Evolutionary conservation across 2,888 invertebrate genomes (phyloP).

Genomic region (Lithophane leautieri): DNA sequence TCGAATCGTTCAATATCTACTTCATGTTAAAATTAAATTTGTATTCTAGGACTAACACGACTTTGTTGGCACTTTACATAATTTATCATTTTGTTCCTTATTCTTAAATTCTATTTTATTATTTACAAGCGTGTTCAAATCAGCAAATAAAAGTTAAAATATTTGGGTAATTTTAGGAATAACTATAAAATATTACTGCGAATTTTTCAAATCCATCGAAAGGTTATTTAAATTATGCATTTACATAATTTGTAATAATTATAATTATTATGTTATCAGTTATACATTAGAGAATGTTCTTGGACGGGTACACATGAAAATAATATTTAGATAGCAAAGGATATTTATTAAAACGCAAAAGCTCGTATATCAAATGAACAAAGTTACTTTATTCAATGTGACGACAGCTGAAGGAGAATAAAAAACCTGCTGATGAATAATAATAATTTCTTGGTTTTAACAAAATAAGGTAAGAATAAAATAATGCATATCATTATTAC

Average conservation of each 20-base stretch:
- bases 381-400: background rate
- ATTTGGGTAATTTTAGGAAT: constrained; percentile 18
- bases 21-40: constrained; percentile 30
- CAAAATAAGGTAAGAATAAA: background rate
- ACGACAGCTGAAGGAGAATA: background rate
- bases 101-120: constrained; percentile 54
- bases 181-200: constrained; percentile 14
- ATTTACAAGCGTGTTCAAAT: constrained; percentile 59
- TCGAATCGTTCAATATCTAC: constrained; percentile 21
- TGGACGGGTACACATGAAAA: constrained; percentile 63
- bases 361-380: constrained; percentile 6
- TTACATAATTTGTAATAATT: constrained; percentile 21
- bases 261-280: constrained; percentile 22
- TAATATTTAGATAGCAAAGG: constrained; percentile 22
- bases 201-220: constrained; percentile 36
- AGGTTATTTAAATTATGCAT: constrained; percentile 27
- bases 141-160: constrained; percentile 34
- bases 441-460: background rate
- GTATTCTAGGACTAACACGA: constrained; percentile 47
- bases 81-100: constrained; percentile 54
- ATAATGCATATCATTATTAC: background rate
- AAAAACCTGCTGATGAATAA: background rate
- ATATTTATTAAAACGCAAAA: constrained; percentile 7
- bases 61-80: constrained; percentile 73
- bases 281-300: constrained; percentile 49